Percentiles rank a stretch among this genome's conserved stretches.
Conservation (phyloP, 1,140 invertebrate species). For the Himalopsyche phryganea region DNA sequence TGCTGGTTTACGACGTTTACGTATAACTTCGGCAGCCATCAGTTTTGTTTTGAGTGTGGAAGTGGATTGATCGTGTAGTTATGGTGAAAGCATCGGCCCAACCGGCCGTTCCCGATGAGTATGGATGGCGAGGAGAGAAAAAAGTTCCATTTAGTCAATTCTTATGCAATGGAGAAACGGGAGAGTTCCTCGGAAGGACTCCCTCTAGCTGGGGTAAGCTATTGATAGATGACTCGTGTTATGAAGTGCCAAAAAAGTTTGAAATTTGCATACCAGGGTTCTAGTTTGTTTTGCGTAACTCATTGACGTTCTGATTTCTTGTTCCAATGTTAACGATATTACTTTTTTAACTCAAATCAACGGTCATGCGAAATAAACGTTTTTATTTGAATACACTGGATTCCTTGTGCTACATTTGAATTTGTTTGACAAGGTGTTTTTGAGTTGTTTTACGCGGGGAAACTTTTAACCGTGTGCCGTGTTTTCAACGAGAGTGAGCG, state of each 20-base stretch:
- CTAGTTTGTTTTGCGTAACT: no score
- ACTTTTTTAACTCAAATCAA: no score
- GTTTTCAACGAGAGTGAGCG: slow-evolving; percentile 7
- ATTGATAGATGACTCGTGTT: neutral
- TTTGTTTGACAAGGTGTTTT: slow-evolving; percentile 1
- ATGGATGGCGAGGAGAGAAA: slow-evolving; percentile 27
- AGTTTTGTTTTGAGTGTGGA: slow-evolving; percentile 13
- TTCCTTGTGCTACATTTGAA: no score
- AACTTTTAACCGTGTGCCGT: neutral
- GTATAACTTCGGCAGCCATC: neutral
- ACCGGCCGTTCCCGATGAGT: slow-evolving; percentile 10
- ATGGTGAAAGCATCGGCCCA: slow-evolving; percentile 15
- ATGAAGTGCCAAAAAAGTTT: no score
- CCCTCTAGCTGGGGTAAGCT: slow-evolving; percentile 72
- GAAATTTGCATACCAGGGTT: no score
- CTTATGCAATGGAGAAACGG: slow-evolving; percentile 67
- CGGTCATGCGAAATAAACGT: no score
- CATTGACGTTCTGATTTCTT: no score
- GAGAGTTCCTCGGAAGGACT: slow-evolving; percentile 69
- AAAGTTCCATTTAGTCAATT: slow-evolving; percentile 47
- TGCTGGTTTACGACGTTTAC: no score
- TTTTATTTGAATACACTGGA: no score
- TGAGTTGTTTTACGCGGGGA: slow-evolving; percentile 13
- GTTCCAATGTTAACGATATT: no score
- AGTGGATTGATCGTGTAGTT: slow-evolving; percentile 8